Conservation (phyloP, 2,797 vertebrate species). For the Enteromius trimaculatus region DNA sequence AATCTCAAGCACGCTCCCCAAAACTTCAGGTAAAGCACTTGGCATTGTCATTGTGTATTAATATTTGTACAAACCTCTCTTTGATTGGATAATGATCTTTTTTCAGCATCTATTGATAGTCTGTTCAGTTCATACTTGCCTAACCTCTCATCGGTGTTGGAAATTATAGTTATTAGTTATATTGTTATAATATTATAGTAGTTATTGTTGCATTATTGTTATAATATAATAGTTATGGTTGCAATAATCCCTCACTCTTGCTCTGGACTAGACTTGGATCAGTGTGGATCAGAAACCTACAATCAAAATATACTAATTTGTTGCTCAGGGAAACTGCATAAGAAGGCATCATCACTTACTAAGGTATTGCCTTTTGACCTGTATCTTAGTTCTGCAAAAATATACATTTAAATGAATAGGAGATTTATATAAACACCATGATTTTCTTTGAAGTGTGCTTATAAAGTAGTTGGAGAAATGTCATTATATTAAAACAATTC, state of each 20-base stretch:
- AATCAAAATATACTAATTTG: rapidly evolving
- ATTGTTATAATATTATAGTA: too few relatives aligned
- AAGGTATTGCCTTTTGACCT: conserved; percentile 7
- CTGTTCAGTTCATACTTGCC: background rate
- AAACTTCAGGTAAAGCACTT: background rate
- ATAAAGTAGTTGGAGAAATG: background rate
- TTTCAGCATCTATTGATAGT: background rate
- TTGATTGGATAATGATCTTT: background rate
- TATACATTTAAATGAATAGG: background rate
- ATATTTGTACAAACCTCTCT: background rate
- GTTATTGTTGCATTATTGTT: too few relatives aligned
- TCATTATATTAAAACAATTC: background rate
- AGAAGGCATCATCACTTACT: background rate
- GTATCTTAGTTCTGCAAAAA: background rate
- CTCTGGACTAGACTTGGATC: background rate
- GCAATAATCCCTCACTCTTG: background rate
- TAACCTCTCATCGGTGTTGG: background rate
- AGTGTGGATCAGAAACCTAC: background rate
- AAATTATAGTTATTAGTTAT: background rate
- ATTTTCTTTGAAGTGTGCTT: conserved; percentile 1
- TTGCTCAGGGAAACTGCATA: background rate
- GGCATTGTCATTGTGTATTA: too few relatives aligned
- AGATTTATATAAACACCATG: background rate
- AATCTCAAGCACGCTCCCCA: background rate
- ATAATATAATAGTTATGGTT: background rate